Conservation (phyloP, 2,113 vertebrate genomes). For the Semicossyphus pulcher region DNA sequence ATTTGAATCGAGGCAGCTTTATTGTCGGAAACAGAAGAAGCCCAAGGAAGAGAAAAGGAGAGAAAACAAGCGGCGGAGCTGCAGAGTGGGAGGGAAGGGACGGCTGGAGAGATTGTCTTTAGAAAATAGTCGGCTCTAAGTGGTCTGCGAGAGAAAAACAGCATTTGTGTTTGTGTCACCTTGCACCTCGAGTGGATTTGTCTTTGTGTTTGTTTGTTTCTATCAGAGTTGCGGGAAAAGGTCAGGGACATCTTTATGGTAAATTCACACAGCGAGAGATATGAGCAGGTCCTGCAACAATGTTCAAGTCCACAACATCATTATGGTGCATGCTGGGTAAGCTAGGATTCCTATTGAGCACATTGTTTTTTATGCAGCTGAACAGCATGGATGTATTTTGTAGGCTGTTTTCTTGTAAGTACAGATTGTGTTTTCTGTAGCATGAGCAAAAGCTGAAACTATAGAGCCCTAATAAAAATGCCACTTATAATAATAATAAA, state of each 20-base stretch:
- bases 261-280: neutral
- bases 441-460: too few species aligned
- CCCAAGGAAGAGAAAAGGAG: neutral
- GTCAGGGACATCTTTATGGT: neutral
- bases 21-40: neutral
- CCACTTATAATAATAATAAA: too few species aligned
- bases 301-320: neutral
- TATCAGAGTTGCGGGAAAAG: neutral
- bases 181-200: neutral
- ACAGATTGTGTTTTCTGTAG: neutral
- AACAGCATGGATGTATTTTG: neutral
- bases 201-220: constrained; percentile 1
- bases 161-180: constrained; percentile 18
- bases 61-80: neutral
- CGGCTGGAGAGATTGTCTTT: neutral
- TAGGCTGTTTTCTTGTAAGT: too few species aligned
- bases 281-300: neutral
- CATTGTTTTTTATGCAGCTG: neutral
- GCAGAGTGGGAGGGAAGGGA: neutral
- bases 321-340: neutral
- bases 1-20: constrained; percentile 13
- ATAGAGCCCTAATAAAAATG: too few species aligned
- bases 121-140: constrained; percentile 4
- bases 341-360: neutral
- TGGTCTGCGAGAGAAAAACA: neutral